These are phyloP conservation scores for Paedocypris sp. DNA, from an alignment of 2,113 vertebrate genomes.

Conservation along the genomic window DNA sequence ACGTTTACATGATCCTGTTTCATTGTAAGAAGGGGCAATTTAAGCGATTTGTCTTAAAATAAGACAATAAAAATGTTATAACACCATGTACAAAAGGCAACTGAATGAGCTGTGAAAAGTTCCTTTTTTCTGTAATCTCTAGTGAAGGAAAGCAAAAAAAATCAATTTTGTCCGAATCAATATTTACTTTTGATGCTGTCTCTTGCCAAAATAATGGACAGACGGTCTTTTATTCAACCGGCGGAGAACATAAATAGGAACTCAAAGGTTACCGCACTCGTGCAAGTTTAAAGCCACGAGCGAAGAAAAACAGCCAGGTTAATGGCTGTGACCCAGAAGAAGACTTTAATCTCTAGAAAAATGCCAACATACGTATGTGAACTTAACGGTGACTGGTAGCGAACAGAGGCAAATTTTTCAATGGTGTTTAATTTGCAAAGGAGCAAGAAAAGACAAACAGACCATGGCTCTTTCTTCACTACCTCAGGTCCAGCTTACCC, in stretches of 20 bases:
- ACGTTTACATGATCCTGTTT: no score
- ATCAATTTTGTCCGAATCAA: slow-evolving; percentile 27
- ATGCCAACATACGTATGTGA: slow-evolving; percentile 14
- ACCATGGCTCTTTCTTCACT: no score
- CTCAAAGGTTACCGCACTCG: slow-evolving; percentile 21
- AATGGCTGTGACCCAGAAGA: slow-evolving; percentile 16
- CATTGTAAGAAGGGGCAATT: no score
- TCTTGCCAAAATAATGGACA: slow-evolving; percentile 16
- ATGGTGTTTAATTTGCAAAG: no score
- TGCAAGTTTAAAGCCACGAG: not conserved
- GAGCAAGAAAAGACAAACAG: no score
- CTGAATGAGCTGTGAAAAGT: not conserved
- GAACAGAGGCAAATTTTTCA: no score
- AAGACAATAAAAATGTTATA: no score
- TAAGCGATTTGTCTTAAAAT: no score
- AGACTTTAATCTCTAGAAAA: slow-evolving; percentile 20
- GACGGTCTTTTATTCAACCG: slow-evolving; percentile 17
- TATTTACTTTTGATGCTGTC: slow-evolving; percentile 13
- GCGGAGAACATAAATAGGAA: slow-evolving; percentile 5
- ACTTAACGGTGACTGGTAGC: not conserved
- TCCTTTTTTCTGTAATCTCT: slow-evolving; percentile 9
- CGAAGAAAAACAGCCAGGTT: not conserved
- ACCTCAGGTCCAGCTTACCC: no score
- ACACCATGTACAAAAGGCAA: no score
- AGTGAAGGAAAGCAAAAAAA: slow-evolving; percentile 4